Percentiles rank a stretch among this genome's conserved stretches.
Conservation (phyloP, 2,113 vertebrate species). For the Leiothrix lutea region DNA sequence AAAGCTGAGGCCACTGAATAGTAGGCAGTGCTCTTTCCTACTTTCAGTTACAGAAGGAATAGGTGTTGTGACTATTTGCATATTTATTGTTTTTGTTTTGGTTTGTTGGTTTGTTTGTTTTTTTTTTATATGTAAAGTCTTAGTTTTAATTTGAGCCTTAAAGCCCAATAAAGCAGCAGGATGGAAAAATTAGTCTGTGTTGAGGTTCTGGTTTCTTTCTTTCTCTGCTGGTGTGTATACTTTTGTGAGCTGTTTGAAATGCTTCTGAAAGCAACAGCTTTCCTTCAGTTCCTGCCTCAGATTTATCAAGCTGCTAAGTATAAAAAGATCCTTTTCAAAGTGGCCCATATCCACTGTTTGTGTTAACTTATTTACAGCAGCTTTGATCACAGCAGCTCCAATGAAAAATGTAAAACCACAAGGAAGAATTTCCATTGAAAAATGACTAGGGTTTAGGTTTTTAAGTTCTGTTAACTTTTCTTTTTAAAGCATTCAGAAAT, state of each 20-base stretch:
- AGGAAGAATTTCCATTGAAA: not conserved
- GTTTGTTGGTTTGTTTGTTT: not conserved
- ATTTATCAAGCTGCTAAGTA: not conserved
- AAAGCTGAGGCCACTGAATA: not conserved
- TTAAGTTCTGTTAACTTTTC: not conserved
- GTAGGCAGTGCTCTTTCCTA: not conserved
- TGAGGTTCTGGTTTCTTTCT: not conserved
- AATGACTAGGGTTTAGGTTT: not conserved
- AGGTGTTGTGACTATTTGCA: not conserved
- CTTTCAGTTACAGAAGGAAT: not conserved
- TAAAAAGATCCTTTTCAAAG: not conserved
- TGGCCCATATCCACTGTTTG: not conserved
- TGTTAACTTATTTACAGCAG: not conserved
- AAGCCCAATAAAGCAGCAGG: not conserved
- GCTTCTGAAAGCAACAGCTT: not conserved
- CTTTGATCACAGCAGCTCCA: not conserved
- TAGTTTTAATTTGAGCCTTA: not conserved
- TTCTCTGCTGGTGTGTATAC: not conserved
- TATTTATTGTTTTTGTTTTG: not conserved
- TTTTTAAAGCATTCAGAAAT: not conserved
- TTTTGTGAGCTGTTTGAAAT: not conserved
- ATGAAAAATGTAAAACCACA: not conserved
- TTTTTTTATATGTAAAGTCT: not conserved
- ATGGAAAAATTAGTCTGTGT: not conserved
- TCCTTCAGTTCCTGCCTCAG: not conserved